Evolutionary conservation across 2,113 vertebrate species (phyloP), one percentile per base, ranked within the genome.

Genomic region (Albula glossodonta): DNA sequence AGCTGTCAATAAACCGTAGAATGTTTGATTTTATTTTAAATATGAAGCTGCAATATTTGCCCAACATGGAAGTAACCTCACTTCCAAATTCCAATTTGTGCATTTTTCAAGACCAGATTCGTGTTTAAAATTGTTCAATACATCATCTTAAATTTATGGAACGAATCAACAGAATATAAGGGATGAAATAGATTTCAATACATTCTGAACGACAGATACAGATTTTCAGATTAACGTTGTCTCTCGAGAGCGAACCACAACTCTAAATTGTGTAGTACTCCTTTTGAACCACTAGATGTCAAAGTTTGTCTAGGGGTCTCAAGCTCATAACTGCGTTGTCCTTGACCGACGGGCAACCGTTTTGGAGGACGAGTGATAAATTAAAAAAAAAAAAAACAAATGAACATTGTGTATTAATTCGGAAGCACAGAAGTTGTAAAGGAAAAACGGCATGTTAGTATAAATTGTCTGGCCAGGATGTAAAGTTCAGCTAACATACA

Each of bases 271-370:
- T 84, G 66, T 49, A 78, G 31, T 53, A 41, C 53, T 13, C 3
- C 22, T 52, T 6, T 19, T 4, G 13, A 11, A 78, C 83, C 83
- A 78, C 74, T 84, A 78, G 83, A 84, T 51, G 78, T 53, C 74
- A 81, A 17, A n/a, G 48, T 86, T 25, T 60, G 79, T 50, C 6
- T 41, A 25, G n/a, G n/a, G 70, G 22, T 31, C 70, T 5, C 22
- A 31, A 9, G 70, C 70, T n/a, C 2, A n/a, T 25, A 8, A 25
- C 7, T n/a, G 22, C 11, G n/a, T 74, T 31, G 70, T 74, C 70
- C n/a, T 74, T 31, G 70, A 74, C 10, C n/a, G 7, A 70, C n/a
- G 22, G 70, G 22, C 70, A 31, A 31, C n/a, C 70, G 70, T 6
- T 74, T 74, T 31, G 70, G 31, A 74, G 70, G 70, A 31, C 70